phyloP scores from a whole-genome alignment of 2,113 vertebrate species.

The Elanoides forficatus region DNA sequence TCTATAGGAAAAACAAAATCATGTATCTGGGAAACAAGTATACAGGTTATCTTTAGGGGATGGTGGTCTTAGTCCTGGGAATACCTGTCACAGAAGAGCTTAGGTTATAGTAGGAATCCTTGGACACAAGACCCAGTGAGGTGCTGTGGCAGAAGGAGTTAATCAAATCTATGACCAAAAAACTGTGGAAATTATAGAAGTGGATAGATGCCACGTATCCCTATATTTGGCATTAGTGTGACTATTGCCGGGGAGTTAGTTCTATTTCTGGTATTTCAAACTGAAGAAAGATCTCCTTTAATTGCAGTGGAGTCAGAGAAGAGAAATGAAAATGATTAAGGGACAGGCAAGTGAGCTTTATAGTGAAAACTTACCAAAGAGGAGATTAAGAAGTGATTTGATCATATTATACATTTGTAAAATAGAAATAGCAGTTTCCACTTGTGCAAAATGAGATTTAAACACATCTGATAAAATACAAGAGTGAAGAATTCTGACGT shows the following conservation, averaged over 20 bases:
- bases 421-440: background rate
- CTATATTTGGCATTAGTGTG: background rate
- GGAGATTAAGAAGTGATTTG: background rate
- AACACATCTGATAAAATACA: background rate
- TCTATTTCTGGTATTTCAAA: background rate
- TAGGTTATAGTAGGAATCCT: background rate
- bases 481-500: background rate
- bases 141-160: background rate
- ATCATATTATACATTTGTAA: background rate
- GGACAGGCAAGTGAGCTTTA: background rate
- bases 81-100: background rate
- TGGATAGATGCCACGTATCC: background rate
- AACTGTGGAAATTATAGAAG: background rate
- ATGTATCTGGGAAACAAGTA: background rate
- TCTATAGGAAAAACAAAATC: background rate
- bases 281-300: background rate
- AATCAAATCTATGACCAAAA: background rate
- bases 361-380: background rate
- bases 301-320: background rate
- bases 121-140: background rate
- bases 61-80: background rate
- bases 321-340: background rate
- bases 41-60: background rate
- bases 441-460: background rate
- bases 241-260: background rate